Base-by-base conservation (phyloP, 2,113 vertebrate genomes). In the Rhinogobius similis region DNA sequence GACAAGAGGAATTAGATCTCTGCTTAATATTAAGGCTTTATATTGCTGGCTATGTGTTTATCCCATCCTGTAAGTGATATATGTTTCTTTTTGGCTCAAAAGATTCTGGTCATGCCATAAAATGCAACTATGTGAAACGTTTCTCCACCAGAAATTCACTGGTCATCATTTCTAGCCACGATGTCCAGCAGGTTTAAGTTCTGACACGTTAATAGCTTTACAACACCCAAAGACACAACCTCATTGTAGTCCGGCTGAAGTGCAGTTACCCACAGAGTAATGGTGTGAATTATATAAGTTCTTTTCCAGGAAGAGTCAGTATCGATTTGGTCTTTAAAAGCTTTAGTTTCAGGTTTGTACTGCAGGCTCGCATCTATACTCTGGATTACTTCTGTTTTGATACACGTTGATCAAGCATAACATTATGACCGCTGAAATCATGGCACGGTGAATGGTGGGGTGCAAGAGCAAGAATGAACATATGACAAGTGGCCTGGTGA, bases 291-390 rank as follows among this genome's bases (percentile, higher is more conserved):
- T 77, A 68, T n/a, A 39, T 27, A 65, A 75, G 24, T 26, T 72
- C 53, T 80, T 56, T 67, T 73, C 32, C 44, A 65, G 36, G 1
- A 43, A 61, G 65, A 67, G 61, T 52, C 56, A 23, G 36, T 67
- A 75, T 86, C 68, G 73, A 86, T 78, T 76, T 36, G 23, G 53
- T 72, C 41, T 69, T 62, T 86, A 75, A 89, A 87, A 82, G 82
- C 83, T 78, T 81, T 23, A 23, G 55, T 65, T 36, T 59, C 52
- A 29, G 62, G 20, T 48, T 53, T 41, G 39, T n/a, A n/a, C 41
- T 3, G n/a, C n/a, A 64, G 21, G 62, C 65, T 70, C 26, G 18
- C 75, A 8, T 76, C 43, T 70, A 52, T 48, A 16, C 32, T 10
- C 59, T 78, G 64, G 64, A 73, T 77, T 67, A 68, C 63, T 62